Base-by-base conservation (phyloP, 1,140 invertebrate genomes). In the Antheraea pernyi region DNA sequence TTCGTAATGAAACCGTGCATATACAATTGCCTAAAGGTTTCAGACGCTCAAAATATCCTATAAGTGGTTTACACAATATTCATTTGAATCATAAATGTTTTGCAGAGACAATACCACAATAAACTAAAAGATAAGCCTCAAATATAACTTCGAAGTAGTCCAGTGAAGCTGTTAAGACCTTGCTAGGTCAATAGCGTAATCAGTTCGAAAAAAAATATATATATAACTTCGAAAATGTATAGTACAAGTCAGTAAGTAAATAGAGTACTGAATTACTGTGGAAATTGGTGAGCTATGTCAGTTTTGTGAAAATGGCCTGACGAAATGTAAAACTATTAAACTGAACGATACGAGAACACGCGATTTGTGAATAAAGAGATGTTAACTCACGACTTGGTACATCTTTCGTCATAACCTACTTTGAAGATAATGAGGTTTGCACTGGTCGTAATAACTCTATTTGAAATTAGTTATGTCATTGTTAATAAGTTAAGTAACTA, bases 281-380 rank as follows among this genome's bases (percentile, higher is more conserved):
- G 46, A 13, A 53, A 53, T 53, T 53, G 10, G 4, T 6, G 46
- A 13, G 13, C 46, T 9, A 53, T 53, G 42, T 59, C 7, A 37
- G 53, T 62, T 62, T 68, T 62, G 60, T 30, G 39, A 48, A 68
- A 68, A 68, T 68, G 42, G 37, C 67, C 67, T 36, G 59, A 36
- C 39, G 60, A 61, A 61, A 68, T 62, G 22, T 59, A 53, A 53
- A 53, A 53, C 46, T 53, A 53, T 53, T 53, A 16, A 53, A 53
- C 46, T 11, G 19, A 68, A 68, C 60, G 67, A 48, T 22, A 42
- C 3, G 60, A 19, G 39, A 19, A 59, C 68, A 69, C 68, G 68
- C 68, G 62, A 69, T 58, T 19, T 62, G 61, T 65, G 37, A 69
- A 69, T 69, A 69, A 69, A 69, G 60, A 61, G 19, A 61, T 36